Evolutionary conservation across 1,140 invertebrate species (phyloP).

Genomic region (Macrobrachium rosenbergii): DNA sequence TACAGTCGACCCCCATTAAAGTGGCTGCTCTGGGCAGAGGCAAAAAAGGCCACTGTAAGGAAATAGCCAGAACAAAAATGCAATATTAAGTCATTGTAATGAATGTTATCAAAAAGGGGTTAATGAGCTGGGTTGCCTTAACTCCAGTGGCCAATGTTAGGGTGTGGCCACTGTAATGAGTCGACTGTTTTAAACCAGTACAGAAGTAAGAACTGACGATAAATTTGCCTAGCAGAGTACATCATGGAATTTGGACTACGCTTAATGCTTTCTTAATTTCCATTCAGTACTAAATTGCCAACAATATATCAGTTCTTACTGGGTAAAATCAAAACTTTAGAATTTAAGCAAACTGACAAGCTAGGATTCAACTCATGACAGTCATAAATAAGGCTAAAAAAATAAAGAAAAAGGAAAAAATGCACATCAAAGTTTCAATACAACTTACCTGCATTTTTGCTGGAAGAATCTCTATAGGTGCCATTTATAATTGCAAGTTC

Average conservation of each 20-base stretch:
- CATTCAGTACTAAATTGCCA: conserved; percentile 16
- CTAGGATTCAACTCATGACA: conserved; percentile 31
- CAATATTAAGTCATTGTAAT: conserved; percentile 53
- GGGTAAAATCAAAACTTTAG: conserved; percentile 30
- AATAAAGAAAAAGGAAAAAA: conserved; percentile 20
- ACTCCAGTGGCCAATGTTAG: conserved; percentile 52
- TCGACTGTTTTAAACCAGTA: conserved; percentile 49
- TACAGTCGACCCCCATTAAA: conserved; percentile 55
- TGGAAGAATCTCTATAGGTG: conserved; percentile 96
- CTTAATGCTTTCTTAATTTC: neutral
- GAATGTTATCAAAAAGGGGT: conserved; percentile 44
- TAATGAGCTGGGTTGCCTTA: conserved; percentile 29
- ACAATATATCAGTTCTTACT: conserved; percentile 27
- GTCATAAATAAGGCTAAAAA: conserved; percentile 24
- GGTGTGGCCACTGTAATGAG: conserved; percentile 52
- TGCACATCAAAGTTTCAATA: conserved; percentile 4
- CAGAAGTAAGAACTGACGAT: conserved; percentile 35
- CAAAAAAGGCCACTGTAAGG: conserved; percentile 60
- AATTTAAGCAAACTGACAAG: conserved; percentile 44
- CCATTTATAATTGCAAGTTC: conserved; percentile 99
- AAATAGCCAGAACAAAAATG: conserved; percentile 56
- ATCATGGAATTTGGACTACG: neutral
- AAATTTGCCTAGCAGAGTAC: neutral
- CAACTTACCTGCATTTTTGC: conserved; percentile 73
- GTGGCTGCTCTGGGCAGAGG: conserved; percentile 59